Percentiles rank a stretch among this genome's conserved stretches.
Evolutionary conservation across 2,113 vertebrate species (phyloP).

Genomic region (Atractosteus spatula): DNA sequence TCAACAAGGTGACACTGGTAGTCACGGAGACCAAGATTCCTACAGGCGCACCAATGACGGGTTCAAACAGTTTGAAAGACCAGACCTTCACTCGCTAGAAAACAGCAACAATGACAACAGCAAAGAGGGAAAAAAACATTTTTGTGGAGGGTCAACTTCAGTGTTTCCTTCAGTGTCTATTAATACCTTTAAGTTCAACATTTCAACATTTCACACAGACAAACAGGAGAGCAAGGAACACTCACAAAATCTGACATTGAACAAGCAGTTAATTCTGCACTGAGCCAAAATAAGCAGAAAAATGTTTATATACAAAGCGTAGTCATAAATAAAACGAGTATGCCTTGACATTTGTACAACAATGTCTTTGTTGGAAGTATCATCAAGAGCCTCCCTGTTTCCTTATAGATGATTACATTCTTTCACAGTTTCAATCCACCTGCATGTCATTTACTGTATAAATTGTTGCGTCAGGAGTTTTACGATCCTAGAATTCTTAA

Average conservation of each 20-base stretch:
- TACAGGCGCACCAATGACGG: not conserved
- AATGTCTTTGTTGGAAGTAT: not conserved
- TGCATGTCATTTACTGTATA: not conserved
- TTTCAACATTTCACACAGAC: not conserved
- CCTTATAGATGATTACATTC: not conserved
- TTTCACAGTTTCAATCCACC: conserved; percentile 6
- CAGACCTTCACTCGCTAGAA: not conserved
- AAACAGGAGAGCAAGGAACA: not conserved
- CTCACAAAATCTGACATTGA: not conserved
- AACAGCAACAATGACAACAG: not conserved
- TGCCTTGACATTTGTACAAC: not conserved
- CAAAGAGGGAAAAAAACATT: not conserved
- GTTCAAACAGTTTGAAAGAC: not conserved
- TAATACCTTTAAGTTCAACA: not conserved
- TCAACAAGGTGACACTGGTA: not conserved
- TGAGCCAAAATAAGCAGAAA: not conserved
- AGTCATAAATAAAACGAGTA: conserved; percentile 7
- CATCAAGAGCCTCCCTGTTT: not conserved
- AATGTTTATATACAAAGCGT: conserved; percentile 1
- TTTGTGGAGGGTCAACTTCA: not conserved
- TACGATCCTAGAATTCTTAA: too few relatives aligned
- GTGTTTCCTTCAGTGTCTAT: not conserved
- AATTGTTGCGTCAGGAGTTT: too few relatives aligned
- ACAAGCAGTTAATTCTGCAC: not conserved
- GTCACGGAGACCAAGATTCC: not conserved